These are phyloP conservation scores for Ridgeia piscesae DNA, from an alignment of 1,140 invertebrate species.

Conservation along the genomic window DNA sequence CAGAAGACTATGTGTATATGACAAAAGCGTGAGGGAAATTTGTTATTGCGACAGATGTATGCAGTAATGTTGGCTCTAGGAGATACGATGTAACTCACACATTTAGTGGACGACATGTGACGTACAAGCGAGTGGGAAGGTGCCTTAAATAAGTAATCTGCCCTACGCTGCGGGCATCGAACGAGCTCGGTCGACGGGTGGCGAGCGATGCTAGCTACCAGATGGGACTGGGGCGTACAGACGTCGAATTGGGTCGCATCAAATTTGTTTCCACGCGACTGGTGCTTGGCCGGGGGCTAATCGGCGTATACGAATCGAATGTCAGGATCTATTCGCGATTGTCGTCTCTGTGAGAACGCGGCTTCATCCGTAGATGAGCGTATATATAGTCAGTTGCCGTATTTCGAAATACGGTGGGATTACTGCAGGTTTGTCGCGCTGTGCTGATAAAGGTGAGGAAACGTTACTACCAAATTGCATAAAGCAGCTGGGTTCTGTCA, in stretches of 20 bases:
- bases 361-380: not conserved
- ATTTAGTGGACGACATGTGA: too few relatives aligned
- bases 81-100: too few relatives aligned
- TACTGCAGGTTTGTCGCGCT: not conserved
- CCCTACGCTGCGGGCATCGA: not conserved
- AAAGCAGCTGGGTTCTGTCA: not conserved
- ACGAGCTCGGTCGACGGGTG: not conserved
- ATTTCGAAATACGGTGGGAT: not conserved
- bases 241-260: not conserved
- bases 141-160: not conserved
- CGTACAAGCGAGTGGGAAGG: too few relatives aligned
- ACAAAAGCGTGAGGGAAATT: too few relatives aligned
- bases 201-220: not conserved
- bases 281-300: not conserved
- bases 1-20: too few relatives aligned
- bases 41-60: too few relatives aligned
- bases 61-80: too few relatives aligned
- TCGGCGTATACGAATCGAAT: not conserved
- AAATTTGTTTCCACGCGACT: not conserved
- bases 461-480: not conserved
- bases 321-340: not conserved
- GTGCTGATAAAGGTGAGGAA: not conserved
- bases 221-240: not conserved
- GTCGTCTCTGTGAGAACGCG: not conserved
- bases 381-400: not conserved